Evolutionary conservation across 1,140 invertebrate species (phyloP).

Genomic region (Listronotus bonariensis): DNA sequence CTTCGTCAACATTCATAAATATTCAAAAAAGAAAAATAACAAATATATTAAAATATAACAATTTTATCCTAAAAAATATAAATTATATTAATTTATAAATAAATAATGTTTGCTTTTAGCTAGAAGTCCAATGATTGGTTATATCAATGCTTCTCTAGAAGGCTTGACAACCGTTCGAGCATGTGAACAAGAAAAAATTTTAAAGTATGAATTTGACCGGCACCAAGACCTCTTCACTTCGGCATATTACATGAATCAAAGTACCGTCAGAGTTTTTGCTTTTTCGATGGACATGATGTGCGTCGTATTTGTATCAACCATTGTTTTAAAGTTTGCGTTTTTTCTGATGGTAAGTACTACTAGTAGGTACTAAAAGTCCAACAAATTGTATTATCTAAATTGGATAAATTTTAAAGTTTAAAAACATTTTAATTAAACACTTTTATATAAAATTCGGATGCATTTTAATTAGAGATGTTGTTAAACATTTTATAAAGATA

Average conservation of each 20-base stretch:
- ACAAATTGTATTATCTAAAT: too few species aligned
- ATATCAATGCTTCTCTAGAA: conserved; percentile 69
- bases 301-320: conserved; percentile 54
- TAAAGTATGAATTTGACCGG: conserved; percentile 65
- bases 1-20: too few species aligned
- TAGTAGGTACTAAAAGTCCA: too few species aligned
- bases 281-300: conserved; percentile 79
- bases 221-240: conserved; percentile 68
- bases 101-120: conserved; percentile 36
- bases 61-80: too few species aligned
- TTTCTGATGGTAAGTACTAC: conserved; percentile 18
- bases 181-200: conserved; percentile 61
- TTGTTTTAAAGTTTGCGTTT: conserved; percentile 39
- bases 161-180: conserved; percentile 72
- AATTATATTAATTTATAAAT: too few species aligned
- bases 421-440: too few species aligned
- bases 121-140: conserved; percentile 69
- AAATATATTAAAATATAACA: too few species aligned
- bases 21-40: too few species aligned
- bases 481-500: too few species aligned
- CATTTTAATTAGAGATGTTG: too few species aligned
- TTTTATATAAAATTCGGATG: too few species aligned
- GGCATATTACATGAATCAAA: conserved; percentile 69
- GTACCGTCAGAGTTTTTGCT: conserved; percentile 69
- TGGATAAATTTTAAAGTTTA: too few species aligned